These are phyloP conservation scores for Chrysaora quinquecirrha DNA, from an alignment of 30 jellyfish, hydroid and myxozoan genomes.

Conservation along the genomic window DNA sequence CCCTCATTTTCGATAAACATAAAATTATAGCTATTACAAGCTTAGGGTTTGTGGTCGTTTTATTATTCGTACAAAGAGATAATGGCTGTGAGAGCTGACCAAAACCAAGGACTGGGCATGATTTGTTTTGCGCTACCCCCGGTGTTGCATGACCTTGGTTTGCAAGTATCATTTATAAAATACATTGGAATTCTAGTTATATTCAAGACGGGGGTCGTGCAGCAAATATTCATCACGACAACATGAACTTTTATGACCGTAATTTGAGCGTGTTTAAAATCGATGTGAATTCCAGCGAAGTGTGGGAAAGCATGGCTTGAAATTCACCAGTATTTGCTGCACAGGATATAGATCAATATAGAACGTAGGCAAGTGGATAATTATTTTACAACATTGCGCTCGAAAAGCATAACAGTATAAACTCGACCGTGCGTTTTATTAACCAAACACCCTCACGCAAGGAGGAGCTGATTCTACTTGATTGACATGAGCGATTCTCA, in stretches of 20 bases:
- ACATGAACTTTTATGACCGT: not conserved
- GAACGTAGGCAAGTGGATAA: not conserved
- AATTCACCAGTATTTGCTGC: not conserved
- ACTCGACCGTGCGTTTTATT: constrained; percentile 15
- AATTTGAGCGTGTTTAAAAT: not conserved
- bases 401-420: constrained; percentile 48
- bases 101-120: not conserved
- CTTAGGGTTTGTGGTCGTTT: constrained; percentile 76
- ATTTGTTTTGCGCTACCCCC: constrained; percentile 47
- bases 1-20: constrained; percentile 76
- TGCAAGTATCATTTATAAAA: constrained; percentile 63
- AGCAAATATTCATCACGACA: constrained; percentile 51
- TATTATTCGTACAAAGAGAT: constrained; percentile 33
- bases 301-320: constrained; percentile 15
- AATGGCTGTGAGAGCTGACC: constrained; percentile 62
- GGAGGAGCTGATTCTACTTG: constrained; percentile 72
- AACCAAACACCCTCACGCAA: constrained; percentile 59
- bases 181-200: constrained; percentile 58
- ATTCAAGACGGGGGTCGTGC: constrained; percentile 55
- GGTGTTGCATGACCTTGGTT: constrained; percentile 45
- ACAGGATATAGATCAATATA: not conserved
- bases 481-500: constrained; percentile 39
- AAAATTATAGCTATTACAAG: constrained; percentile 75
- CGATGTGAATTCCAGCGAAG: not conserved
- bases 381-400: constrained; percentile 14